Conservation (phyloP, 2,888 invertebrate species). For the Torymus texanus region DNA sequence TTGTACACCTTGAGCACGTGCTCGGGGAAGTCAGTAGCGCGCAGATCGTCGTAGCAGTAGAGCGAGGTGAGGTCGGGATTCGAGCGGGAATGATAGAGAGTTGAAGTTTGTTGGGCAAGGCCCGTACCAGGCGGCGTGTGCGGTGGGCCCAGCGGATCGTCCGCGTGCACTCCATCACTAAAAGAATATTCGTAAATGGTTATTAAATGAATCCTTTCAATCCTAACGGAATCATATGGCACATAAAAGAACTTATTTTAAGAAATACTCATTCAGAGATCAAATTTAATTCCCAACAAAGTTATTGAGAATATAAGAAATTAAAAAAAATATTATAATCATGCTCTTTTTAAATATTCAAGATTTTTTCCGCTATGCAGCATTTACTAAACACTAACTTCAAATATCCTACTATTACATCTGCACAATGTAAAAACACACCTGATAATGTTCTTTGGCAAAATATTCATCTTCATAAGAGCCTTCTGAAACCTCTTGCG, state of each 20-base stretch:
- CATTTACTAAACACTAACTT: too few relatives aligned
- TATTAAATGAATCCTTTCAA: too few relatives aligned
- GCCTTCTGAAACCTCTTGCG: constrained; percentile 90
- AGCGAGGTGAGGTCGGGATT: constrained; percentile 91
- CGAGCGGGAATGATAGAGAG: constrained; percentile 90
- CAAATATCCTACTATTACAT: too few relatives aligned
- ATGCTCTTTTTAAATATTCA: too few relatives aligned
- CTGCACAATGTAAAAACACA: constrained; percentile 60
- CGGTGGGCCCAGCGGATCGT: constrained; percentile 79
- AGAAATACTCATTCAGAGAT: too few relatives aligned
- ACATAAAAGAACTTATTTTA: too few relatives aligned
- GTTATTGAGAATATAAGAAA: too few relatives aligned
- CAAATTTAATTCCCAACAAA: too few relatives aligned
- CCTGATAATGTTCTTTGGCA: constrained; percentile 88
- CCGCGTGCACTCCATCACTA: constrained; percentile 80
- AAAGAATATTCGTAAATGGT: constrained; percentile 37
- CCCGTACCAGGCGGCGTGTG: constrained; percentile 73
- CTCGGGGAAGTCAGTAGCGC: constrained; percentile 92
- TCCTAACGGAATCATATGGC: too few relatives aligned
- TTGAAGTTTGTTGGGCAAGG: constrained; percentile 78
- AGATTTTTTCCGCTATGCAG: too few relatives aligned
- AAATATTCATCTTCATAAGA: constrained; percentile 91
- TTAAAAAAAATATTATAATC: too few relatives aligned
- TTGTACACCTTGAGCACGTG: constrained; percentile 97
- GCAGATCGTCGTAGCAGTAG: constrained; percentile 86